A percentile compares a stretch with the other conserved stretches of the same genome.
Conservation (phyloP, 2,888 invertebrate genomes). For the Ametastegia equiseti region DNA sequence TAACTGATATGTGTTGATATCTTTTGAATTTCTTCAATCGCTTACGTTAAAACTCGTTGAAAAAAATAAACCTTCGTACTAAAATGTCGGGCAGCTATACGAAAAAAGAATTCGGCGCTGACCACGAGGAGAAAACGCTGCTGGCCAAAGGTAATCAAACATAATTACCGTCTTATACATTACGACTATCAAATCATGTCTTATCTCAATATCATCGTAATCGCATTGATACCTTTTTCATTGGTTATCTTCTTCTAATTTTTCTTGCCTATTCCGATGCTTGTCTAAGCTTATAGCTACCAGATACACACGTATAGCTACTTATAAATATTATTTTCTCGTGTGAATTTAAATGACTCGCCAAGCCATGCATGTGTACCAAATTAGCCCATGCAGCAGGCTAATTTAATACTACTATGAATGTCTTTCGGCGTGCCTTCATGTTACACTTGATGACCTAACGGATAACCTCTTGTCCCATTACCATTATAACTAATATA, state of each 20-base stretch:
- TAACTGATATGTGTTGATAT: background rate
- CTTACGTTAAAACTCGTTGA: background rate
- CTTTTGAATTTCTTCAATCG: background rate
- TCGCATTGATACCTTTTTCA: background rate
- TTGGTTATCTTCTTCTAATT: background rate
- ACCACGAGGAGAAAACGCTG: slow-evolving; percentile 72
- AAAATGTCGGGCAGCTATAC: slow-evolving; percentile 74
- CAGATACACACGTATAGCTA: background rate
- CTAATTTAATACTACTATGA: background rate
- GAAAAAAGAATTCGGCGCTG: slow-evolving; percentile 70
- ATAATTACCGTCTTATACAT: background rate
- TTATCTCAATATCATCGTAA: background rate
- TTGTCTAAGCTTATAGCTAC: background rate
- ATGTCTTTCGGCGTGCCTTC: background rate
- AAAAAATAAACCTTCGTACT: background rate
- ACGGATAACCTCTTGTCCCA: slow-evolving; percentile 21
- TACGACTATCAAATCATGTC: background rate
- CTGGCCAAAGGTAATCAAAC: slow-evolving; percentile 52
- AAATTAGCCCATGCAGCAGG: background rate
- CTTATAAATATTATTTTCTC: background rate
- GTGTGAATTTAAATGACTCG: background rate
- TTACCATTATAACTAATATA: background rate
- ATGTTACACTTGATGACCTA: background rate
- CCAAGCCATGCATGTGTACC: background rate
- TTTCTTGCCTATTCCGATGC: background rate